Conservation (phyloP, 2,888 invertebrate genomes). For the Xylocampa areola region DNA sequence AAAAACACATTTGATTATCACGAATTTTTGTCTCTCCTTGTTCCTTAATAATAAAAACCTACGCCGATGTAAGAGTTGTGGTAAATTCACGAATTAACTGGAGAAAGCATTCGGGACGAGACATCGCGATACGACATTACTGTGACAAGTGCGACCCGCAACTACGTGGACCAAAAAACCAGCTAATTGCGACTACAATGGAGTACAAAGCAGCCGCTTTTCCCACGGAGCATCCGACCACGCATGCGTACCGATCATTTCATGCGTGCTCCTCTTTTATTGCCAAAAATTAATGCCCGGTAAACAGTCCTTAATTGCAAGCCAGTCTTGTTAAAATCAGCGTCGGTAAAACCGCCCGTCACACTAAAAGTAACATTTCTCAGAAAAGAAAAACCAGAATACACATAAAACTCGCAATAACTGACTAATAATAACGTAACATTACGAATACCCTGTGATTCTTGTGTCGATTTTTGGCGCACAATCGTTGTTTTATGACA, state of each 20-base stretch:
- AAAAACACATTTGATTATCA: conserved; percentile 74
- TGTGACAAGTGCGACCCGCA: conserved; percentile 81
- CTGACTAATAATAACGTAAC: conserved; percentile 81
- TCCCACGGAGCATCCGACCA: conserved; percentile 85
- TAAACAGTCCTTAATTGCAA: conserved; percentile 88
- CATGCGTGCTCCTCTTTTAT: conserved; percentile 87
- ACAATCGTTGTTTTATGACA: conserved; percentile 74
- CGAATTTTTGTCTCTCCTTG: conserved; percentile 62
- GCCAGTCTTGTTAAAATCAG: conserved; percentile 79
- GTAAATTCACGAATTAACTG: conserved; percentile 79
- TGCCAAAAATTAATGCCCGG: conserved; percentile 90
- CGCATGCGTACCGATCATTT: conserved; percentile 86
- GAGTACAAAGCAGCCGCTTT: conserved; percentile 86
- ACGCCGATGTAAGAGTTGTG: conserved; percentile 68
- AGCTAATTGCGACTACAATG: conserved; percentile 88
- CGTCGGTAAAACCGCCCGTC: conserved; percentile 70
- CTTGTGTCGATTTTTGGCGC: conserved; percentile 66
- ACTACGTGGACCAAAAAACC: conserved; percentile 78
- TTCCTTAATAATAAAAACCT: conserved; percentile 51
- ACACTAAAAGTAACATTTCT: conserved; percentile 75
- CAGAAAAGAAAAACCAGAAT: conserved; percentile 76
- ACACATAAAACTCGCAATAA: conserved; percentile 79
- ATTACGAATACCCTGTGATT: conserved; percentile 77
- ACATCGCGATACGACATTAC: conserved; percentile 85
- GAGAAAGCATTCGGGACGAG: conserved; percentile 79